These are phyloP conservation scores for Mus minutoides DNA, from an alignment of 2,797 vertebrate genomes.

Conservation along the genomic window DNA sequence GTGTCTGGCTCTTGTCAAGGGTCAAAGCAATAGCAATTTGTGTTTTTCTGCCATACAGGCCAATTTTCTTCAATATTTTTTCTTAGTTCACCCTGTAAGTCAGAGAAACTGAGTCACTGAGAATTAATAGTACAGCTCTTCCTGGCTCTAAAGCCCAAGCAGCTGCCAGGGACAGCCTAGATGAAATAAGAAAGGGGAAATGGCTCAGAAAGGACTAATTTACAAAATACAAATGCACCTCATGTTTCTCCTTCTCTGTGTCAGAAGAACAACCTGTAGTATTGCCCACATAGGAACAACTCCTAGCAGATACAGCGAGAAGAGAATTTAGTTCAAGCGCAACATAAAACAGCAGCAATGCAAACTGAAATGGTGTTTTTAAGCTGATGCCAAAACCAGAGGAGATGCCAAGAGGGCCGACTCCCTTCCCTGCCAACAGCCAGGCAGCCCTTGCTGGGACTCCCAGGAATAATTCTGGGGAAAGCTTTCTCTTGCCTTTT, in stretches of 20 bases:
- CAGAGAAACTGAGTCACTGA: neutral
- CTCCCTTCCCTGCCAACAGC: neutral
- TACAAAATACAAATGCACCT: neutral
- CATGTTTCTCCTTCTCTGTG: conserved; percentile 20
- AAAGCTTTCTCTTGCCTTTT: conserved; percentile 54
- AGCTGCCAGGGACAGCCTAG: neutral
- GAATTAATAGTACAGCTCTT: neutral
- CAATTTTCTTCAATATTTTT: neutral
- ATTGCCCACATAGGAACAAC: conserved; percentile 14
- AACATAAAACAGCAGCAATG: neutral
- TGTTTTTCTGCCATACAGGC: neutral
- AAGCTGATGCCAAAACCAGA: neutral
- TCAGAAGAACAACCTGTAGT: conserved; percentile 49
- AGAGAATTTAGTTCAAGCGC: conserved; percentile 48
- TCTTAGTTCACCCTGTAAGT: neutral
- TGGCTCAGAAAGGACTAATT: neutral
- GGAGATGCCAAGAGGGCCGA: neutral
- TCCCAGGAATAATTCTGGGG: neutral
- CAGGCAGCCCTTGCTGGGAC: conserved; percentile 33
- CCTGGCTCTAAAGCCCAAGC: neutral
- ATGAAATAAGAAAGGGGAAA: neutral
- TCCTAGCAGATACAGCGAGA: conserved; percentile 26
- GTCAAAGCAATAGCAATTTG: neutral
- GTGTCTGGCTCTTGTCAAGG: neutral
- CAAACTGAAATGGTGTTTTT: neutral